Conservation (phyloP, 2,113 vertebrate species). For the Apteryx mantelli region DNA sequence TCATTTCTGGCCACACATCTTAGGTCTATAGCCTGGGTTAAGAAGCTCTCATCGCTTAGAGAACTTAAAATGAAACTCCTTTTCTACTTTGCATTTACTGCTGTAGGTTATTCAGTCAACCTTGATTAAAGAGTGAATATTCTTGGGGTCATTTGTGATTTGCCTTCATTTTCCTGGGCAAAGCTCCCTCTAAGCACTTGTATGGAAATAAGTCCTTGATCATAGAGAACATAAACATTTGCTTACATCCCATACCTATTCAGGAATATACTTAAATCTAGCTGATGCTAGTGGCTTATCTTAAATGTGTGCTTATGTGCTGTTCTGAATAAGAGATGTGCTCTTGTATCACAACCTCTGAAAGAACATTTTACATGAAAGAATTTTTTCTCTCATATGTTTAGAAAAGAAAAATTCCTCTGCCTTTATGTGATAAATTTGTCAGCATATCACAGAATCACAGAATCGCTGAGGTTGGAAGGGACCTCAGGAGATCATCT, state of each 20-base stretch:
- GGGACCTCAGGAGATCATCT: too few relatives aligned
- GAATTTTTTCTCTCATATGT: neutral
- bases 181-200: neutral
- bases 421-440: neutral
- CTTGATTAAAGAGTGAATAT: neutral
- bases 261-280: neutral
- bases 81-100: neutral
- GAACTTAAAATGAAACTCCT: neutral
- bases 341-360: neutral
- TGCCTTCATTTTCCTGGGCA: neutral
- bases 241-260: neutral
- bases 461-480: too few relatives aligned
- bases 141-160: neutral
- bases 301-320: neutral
- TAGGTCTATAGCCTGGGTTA: neutral
- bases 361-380: neutral
- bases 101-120: neutral
- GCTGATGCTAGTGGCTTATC: neutral
- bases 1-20: neutral
- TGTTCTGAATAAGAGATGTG: neutral
- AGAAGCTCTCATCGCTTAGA: neutral
- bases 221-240: neutral
- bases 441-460: neutral
- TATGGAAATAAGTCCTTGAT: neutral
- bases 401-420: neutral